Percentiles rank a stretch among this genome's conserved stretches.
phyloP scores from a whole-genome alignment of 2,888 invertebrate species.

The Auanema freiburgensis region DNA sequence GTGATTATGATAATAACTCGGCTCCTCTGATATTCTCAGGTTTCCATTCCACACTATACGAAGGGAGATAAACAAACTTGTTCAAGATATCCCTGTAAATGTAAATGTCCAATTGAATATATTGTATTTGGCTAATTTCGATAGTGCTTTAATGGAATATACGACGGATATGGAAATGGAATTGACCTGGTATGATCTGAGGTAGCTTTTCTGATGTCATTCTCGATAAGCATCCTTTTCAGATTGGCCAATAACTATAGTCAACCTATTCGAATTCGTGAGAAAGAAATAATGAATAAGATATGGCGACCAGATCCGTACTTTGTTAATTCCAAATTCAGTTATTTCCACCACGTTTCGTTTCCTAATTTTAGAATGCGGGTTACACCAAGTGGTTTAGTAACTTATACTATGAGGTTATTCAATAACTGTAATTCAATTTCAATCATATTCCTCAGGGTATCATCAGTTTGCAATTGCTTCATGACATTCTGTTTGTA shows the following conservation, averaged over 20 bases:
- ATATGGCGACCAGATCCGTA: slow-evolving; percentile 63
- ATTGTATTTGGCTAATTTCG: slow-evolving; percentile 59
- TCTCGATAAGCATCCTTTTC: background rate
- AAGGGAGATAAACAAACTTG: too few relatives aligned
- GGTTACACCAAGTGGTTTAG: slow-evolving; percentile 55
- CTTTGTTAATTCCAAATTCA: slow-evolving; percentile 62
- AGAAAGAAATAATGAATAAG: slow-evolving; percentile 53
- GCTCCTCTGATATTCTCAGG: slow-evolving; percentile 60
- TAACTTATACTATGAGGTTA: slow-evolving; percentile 56
- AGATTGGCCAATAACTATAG: slow-evolving; percentile 59
- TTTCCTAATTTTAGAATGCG: slow-evolving; percentile 63
- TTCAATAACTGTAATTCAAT: background rate
- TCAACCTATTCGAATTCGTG: slow-evolving; percentile 56
- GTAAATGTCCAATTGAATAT: slow-evolving; percentile 55
- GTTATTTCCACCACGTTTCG: slow-evolving; percentile 60
- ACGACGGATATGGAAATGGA: slow-evolving; percentile 54
- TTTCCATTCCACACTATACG: slow-evolving; percentile 14
- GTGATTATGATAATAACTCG: slow-evolving; percentile 60
- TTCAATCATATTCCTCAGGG: slow-evolving; percentile 31
- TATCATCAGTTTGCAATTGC: slow-evolving; percentile 58
- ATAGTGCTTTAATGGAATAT: slow-evolving; percentile 60
- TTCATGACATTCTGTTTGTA: slow-evolving; percentile 62
- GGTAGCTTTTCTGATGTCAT: slow-evolving; percentile 16
- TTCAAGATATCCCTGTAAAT: slow-evolving; percentile 54
- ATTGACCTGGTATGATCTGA: slow-evolving; percentile 54